Conservation (phyloP, 2,797 vertebrate genomes). For the Silurus lanzhouensis region DNA sequence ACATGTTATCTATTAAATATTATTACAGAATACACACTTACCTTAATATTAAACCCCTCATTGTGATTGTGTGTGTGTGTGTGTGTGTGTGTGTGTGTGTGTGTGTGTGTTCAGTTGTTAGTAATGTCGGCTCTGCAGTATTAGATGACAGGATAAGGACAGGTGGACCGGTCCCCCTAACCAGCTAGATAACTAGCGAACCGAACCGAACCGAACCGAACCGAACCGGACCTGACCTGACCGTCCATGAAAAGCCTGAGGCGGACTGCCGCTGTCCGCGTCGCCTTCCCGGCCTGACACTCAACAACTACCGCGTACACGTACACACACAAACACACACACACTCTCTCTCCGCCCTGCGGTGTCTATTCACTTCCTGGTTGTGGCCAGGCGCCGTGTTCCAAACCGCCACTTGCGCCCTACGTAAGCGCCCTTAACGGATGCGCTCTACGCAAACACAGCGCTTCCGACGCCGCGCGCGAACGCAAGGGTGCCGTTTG, state of each 20-base stretch:
- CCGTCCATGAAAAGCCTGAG: too few species aligned
- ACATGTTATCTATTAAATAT: too few species aligned
- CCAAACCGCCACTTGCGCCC: neutral
- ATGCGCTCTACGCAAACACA: neutral
- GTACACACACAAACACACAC: too few species aligned
- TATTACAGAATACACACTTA: neutral
- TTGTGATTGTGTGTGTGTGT: neutral
- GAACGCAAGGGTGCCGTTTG: neutral
- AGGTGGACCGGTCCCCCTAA: neutral
- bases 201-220: too few species aligned
- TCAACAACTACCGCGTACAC: neutral
- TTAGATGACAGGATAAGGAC: conserved; percentile 28
- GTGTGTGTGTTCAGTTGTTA: neutral
- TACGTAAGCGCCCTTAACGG: conserved; percentile 4
- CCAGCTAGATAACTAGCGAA: neutral
- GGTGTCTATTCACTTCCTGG: conserved; percentile 36
- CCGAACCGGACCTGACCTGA: too few species aligned
- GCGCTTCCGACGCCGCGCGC: neutral
- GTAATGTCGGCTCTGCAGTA: neutral
- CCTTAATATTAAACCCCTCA: conserved; percentile 34
- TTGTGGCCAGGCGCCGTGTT: neutral
- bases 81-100: neutral
- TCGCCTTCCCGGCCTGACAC: too few species aligned
- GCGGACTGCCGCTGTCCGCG: neutral
- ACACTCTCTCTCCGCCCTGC: neutral